Conservation (phyloP, 2,113 vertebrate species). For the Anhinga rufa region DNA sequence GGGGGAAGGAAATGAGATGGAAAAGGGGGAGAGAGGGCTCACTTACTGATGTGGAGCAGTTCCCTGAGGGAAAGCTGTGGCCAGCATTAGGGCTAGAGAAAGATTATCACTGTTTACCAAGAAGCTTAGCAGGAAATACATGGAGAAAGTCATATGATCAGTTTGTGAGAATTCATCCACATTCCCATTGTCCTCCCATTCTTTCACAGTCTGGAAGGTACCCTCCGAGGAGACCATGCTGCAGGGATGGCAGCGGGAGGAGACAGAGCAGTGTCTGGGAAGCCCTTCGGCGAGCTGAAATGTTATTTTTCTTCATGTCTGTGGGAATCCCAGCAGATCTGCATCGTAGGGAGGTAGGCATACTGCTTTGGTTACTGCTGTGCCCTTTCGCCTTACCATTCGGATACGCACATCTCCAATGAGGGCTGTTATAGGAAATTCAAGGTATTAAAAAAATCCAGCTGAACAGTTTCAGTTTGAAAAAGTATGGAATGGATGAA, state of each 20-base stretch:
- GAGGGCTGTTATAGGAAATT: background rate
- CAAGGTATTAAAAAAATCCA: background rate
- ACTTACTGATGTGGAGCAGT: background rate
- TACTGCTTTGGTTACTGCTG: background rate
- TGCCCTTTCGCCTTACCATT: background rate
- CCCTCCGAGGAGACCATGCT: background rate
- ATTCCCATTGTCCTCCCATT: background rate
- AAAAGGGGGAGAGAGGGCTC: background rate
- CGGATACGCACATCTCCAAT: background rate
- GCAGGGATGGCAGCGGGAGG: background rate
- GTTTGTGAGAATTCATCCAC: background rate
- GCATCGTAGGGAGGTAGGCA: background rate
- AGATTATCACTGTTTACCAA: background rate
- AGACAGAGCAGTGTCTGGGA: background rate
- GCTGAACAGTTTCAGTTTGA: background rate
- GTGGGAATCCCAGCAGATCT: background rate
- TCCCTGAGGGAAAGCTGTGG: background rate
- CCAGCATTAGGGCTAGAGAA: background rate
- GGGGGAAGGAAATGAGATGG: background rate
- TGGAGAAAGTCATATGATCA: background rate
- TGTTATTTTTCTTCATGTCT: background rate
- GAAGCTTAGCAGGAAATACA: background rate
- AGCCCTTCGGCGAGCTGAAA: background rate
- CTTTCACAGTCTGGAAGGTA: background rate
- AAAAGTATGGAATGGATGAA: background rate